A percentile compares a stretch with the other conserved stretches of the same genome.
Evolutionary conservation across 2,113 vertebrate genomes (phyloP).

Genomic region (Cyprinodon brontotheroides): DNA sequence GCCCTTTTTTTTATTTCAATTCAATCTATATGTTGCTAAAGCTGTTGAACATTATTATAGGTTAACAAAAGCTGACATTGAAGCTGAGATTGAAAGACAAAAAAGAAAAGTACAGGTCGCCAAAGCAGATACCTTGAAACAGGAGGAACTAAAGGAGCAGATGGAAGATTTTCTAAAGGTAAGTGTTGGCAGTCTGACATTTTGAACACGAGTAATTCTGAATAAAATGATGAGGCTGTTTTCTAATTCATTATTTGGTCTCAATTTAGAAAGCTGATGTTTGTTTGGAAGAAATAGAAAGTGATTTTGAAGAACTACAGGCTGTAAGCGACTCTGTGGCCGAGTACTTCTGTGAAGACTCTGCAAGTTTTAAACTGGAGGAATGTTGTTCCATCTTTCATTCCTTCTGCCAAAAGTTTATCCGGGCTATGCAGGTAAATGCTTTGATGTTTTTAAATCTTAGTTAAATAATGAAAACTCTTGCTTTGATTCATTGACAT

Average conservation of each 20-base stretch:
- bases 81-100: constrained; percentile 72
- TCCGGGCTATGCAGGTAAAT: constrained; percentile 74
- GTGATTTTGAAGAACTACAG: constrained; percentile 62
- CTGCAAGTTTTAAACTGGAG: constrained; percentile 75
- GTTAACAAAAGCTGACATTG: constrained; percentile 75
- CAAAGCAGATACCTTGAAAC: constrained; percentile 60
- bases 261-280: constrained; percentile 68
- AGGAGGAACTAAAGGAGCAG: constrained; percentile 73
- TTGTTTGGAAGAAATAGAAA: constrained; percentile 61
- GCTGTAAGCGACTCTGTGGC: constrained; percentile 71
- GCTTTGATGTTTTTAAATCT: background rate
- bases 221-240: background rate
- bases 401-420: constrained; percentile 78
- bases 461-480: background rate
- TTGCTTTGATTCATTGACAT: background rate
- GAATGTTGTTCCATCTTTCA: constrained; percentile 80
- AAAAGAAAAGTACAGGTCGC: constrained; percentile 65
- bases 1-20: background rate
- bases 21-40: background rate
- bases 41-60: constrained; percentile 46
- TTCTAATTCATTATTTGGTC: constrained; percentile 9
- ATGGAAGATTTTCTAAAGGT: constrained; percentile 78
- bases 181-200: background rate
- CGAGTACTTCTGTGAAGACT: constrained; percentile 81
- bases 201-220: background rate